Percentiles rank a stretch among this genome's conserved stretches.
Evolutionary conservation across 1,140 invertebrate species (phyloP).

Genomic region (Microvelia longipes): DNA sequence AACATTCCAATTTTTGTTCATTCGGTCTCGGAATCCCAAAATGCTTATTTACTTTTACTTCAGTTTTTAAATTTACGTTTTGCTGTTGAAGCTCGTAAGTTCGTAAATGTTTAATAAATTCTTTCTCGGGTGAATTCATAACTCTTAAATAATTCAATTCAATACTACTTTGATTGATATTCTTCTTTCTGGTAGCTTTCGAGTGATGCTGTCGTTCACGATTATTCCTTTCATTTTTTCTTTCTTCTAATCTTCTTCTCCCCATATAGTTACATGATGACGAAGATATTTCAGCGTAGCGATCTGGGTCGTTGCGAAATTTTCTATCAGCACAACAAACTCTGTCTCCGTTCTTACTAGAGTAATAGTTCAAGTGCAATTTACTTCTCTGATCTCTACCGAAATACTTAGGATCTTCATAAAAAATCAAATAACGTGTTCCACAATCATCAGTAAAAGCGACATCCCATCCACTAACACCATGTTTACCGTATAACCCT

Average conservation of each 20-base stretch:
- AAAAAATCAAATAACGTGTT: no score
- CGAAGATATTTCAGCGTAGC: background rate
- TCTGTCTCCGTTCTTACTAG: background rate
- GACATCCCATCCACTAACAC: background rate
- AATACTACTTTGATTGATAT: background rate
- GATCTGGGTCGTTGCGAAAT: no score
- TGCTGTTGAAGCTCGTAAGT: no score
- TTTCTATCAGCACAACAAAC: background rate
- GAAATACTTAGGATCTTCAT: background rate
- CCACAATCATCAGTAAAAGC: background rate
- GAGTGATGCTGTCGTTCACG: background rate
- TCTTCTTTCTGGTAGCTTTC: background rate
- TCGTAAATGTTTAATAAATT: no score
- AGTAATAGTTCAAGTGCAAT: background rate
- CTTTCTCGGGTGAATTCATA: no score
- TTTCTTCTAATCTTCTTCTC: background rate
- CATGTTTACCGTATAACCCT: conserved; percentile 7
- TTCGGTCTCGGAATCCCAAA: no score
- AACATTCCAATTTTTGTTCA: no score
- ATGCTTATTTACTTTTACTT: no score
- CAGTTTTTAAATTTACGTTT: no score
- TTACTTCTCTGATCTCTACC: background rate
- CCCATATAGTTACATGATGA: background rate
- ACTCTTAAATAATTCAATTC: no score
- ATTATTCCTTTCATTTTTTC: background rate